These are phyloP conservation scores for Nansenia antarctica DNA, from an alignment of 2,113 vertebrate genomes.

Conservation along the genomic window DNA sequence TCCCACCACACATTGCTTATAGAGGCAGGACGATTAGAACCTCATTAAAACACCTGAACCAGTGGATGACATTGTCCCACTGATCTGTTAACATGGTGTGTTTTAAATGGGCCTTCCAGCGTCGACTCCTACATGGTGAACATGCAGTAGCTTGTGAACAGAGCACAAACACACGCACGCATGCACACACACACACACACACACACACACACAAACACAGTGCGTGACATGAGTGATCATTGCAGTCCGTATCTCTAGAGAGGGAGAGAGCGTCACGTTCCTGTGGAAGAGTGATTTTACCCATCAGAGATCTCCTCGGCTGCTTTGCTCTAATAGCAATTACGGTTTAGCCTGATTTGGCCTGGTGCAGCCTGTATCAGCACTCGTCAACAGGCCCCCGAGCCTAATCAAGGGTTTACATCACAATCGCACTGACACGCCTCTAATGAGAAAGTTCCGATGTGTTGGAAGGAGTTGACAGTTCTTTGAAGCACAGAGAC, in stretches of 20 bases:
- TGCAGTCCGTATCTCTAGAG: too few species aligned
- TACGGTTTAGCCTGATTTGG: constrained; percentile 47
- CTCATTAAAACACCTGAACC: too few species aligned
- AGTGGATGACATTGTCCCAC: too few species aligned
- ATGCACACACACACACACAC: neutral
- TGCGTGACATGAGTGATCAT: too few species aligned
- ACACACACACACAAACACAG: neutral
- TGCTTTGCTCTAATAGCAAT: constrained; percentile 33
- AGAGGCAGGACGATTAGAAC: neutral
- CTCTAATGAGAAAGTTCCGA: constrained; percentile 67
- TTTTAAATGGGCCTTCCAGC: too few species aligned
- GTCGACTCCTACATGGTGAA: too few species aligned
- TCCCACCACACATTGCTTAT: neutral
- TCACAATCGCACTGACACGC: constrained; percentile 64
- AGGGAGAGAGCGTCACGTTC: too few species aligned
- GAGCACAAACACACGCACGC: neutral
- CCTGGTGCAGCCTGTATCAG: constrained; percentile 62
- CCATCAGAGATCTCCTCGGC: neutral
- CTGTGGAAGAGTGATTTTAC: too few species aligned
- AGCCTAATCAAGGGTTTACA: constrained; percentile 57
- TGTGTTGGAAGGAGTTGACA: constrained; percentile 45
- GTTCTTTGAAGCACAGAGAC: constrained; percentile 56
- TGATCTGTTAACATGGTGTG: too few species aligned
- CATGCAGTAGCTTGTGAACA: too few species aligned
- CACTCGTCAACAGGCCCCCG: constrained; percentile 59